Evolutionary conservation across 1,140 invertebrate genomes (phyloP), one percentile per base, ranked within the genome.

Genomic region (Macrobrachium rosenbergii): DNA sequence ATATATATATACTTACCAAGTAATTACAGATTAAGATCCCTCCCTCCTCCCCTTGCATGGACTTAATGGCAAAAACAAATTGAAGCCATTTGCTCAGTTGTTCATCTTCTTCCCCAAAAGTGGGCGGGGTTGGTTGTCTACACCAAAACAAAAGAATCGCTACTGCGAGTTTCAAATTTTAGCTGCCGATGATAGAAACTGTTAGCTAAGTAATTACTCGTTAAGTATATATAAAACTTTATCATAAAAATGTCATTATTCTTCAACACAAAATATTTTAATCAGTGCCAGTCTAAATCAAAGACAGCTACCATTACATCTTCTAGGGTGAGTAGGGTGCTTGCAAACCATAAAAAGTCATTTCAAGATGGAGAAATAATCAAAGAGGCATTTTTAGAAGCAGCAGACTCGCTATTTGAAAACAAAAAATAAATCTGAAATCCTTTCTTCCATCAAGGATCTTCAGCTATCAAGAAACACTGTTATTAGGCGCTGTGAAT

Each of bases 341-440:
- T 73, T 45, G 19, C 81, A 83, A 72, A 72, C 43, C 81, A 83
- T 59, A 83, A 83, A 83, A 83, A 69, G 37, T 10, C 63, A 37
- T 37, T 37, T 37, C 77, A 80, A 59, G 45, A 37, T 67, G 79
- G 79, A 67, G 83, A 82, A 84, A 77, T 64, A 84, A 37, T 77
- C 73, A 84, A 77, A 63, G 82, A 84, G 73, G n/a, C n/a, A n/a
- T n/a, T n/a, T n/a, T n/a, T n/a, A n/a, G n/a, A n/a, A n/a, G n/a
- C n/a, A n/a, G n/a, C n/a, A n/a, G n/a, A 37, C 72, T 96, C 10
- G 94, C 93, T 88, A 91, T 97, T 77, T 86, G 62, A 79, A 72
- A 79, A 86, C 21, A n/a, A 78, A 77, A 76, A 12, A 67, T 28
- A 76, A 64, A 58, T 85, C 62, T 79, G 80, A 82, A 82, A 82